phyloP scores from a whole-genome alignment of 2,888 invertebrate species.

The Scrobipalpa atriplicella region DNA sequence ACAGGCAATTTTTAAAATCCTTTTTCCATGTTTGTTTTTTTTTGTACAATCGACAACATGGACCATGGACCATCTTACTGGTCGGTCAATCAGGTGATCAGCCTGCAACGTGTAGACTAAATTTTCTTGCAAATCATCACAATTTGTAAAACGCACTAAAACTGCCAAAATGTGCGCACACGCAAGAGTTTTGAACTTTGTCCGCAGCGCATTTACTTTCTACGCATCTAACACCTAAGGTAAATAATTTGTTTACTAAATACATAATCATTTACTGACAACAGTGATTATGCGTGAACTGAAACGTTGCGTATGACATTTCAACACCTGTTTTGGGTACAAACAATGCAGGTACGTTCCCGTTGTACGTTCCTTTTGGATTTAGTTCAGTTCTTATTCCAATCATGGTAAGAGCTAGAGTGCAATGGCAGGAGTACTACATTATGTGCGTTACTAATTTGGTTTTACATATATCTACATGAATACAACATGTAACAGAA shows the following conservation, averaged over 20 bases:
- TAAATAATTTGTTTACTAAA: not conserved
- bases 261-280: not conserved
- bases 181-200: not conserved
- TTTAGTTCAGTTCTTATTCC: not conserved
- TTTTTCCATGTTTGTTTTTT: too few relatives aligned
- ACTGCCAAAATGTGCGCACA: not conserved
- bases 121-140: not conserved
- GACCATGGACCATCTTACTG: too few relatives aligned
- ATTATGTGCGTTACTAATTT: not conserved
- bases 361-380: too few relatives aligned
- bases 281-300: not conserved
- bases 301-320: constrained; percentile 5
- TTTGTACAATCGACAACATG: too few relatives aligned
- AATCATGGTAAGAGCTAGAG: not conserved
- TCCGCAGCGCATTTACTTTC: constrained; percentile 10
- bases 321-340: not conserved
- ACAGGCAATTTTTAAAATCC: too few relatives aligned
- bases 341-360: not conserved
- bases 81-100: too few relatives aligned
- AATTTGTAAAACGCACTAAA: not conserved
- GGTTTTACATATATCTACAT: too few relatives aligned
- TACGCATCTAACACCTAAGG: constrained; percentile 1
- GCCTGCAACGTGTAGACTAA: too few relatives aligned
- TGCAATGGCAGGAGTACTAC: too few relatives aligned
- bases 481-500: too few relatives aligned